Evolutionary conservation across 1,140 invertebrate genomes (phyloP).

Genomic region (Aphaenogaster floridana): DNA sequence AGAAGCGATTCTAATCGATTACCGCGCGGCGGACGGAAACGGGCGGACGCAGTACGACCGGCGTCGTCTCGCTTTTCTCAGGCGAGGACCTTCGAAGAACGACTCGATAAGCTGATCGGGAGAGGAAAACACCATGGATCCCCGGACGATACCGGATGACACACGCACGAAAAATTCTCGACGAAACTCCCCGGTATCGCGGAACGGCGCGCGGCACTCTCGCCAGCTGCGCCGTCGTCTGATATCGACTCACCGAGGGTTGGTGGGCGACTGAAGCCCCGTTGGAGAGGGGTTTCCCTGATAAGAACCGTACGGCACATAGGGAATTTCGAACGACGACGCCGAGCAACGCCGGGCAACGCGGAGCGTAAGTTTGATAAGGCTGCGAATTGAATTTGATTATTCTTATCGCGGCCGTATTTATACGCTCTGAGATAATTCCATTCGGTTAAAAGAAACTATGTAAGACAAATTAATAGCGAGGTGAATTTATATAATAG

Average conservation of each 20-base stretch:
- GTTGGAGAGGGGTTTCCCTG: conserved; percentile 62
- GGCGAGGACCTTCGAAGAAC: background rate
- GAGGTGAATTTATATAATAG: background rate
- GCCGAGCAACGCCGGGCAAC: background rate
- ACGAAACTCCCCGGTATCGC: background rate
- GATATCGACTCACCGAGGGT: conserved; percentile 83
- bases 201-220: background rate
- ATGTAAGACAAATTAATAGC: background rate
- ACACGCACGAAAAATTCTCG: background rate
- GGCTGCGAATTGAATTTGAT: background rate
- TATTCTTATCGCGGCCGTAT: background rate
- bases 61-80: background rate
- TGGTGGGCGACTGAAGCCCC: conserved; percentile 71
- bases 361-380: background rate
- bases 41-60: conserved; percentile 4
- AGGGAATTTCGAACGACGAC: conserved; percentile 68
- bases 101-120: background rate
- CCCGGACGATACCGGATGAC: background rate
- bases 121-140: background rate
- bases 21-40: conserved; percentile 62
- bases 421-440: background rate
- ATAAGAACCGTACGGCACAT: conserved; percentile 65
- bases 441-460: background rate
- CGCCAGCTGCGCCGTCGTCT: conserved; percentile 67
- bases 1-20: conserved; percentile 72